Base-by-base conservation (phyloP, 2,888 invertebrate genomes). In the Apomyelois bistriatella region DNA sequence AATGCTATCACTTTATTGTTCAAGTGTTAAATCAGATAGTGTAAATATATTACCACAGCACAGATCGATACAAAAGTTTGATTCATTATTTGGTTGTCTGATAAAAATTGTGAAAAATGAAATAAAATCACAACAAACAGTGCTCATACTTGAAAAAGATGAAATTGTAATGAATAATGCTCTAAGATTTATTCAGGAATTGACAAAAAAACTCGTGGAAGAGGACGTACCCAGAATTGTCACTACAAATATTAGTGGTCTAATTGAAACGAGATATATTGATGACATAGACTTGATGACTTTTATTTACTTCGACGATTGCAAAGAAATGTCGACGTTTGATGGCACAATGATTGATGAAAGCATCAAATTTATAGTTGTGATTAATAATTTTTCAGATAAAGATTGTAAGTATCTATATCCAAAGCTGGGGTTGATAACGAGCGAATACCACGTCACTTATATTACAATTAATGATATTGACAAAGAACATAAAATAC, bases 401-500 rank as follows among this genome's bases (percentile, higher is more conserved):
- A 13, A 60, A 5, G 36, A 60, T 3, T 68, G 65, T 48, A 9
- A 48, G 1, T 30, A 52, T 8, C 53, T 59, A 30, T 47, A 78
- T n/a, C 28, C 62, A 48, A 50, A 54, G 16, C 61, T 72, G 42
- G 67, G 65, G 30, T 52, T 56, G 1, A 32, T 52, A 2, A 50
- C 76, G n/a, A 61, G 65, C 15, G 58, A 62, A 48, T 59, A 62
- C 53, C 73, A 79, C 36, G 62, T 77, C 0, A 74, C 74, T 5
- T 74, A 79, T 56, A 57, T 82, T 0, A 38, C 71, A 7, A 62
- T 58, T 46, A 57, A 68, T 53, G n/a, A n/a, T n/a, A n/a, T n/a
- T n/a, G n/a, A n/a, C n/a, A n/a, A 55, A 16, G 47, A 49, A 13
- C 53, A 67, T 17, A 57, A 56, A n/a, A 55, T 84, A 1, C 42